Base-by-base conservation (phyloP, 2,113 vertebrate species). In the Orthochromis malagaraziensis region DNA sequence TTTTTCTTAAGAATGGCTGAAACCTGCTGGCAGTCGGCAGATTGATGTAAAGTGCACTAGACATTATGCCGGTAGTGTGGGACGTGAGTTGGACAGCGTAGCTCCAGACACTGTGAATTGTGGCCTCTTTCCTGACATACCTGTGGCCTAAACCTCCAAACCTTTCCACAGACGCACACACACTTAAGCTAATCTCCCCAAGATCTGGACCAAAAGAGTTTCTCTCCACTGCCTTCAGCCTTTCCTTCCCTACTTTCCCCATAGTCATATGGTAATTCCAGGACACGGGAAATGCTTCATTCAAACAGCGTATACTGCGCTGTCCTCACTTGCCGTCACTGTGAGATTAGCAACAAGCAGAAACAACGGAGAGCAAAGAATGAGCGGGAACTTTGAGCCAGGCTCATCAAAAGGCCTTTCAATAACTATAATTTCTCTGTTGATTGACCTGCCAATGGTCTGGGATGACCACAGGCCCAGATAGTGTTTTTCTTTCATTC, bases 81-180 rank as follows among this genome's bases (percentile, higher is more conserved):
- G 89, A 94, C 87, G 84, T 89, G 89, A 92, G 88, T 94, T 95
- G 93, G 95, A 95, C 92, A 80, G 82, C 83, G n/a, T 89, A 63
- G 84, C 87, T 92, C 87, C 91, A 96, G 94, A 96, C 93, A 21
- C 91, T 90, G 87, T 93, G 92, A 95, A 95, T 94, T 95, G 92
- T 88, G 90, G 93, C 92, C 93, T 95, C 87, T 90, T 96, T 94
- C 91, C 96, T 95, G 94, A 95, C 93, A 96, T 95, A 95, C 94
- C 96, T 96, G 95, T 95, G 96, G 95, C 95, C 94, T 95, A 94
- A 92, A 92, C 93, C 91, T 88, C 91, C 93, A 95, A 96, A 95
- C 93, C 93, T 89, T 94, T 96, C 93, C 93, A 94, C 94, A 96
- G 92, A 94, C 91, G 83, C 88, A 91, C 80, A 90, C 77, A 60